Percentiles rank a stretch among this genome's conserved stretches.
Conservation (phyloP, 2,888 invertebrate species). For the Synanthedon andrenaeformis region DNA sequence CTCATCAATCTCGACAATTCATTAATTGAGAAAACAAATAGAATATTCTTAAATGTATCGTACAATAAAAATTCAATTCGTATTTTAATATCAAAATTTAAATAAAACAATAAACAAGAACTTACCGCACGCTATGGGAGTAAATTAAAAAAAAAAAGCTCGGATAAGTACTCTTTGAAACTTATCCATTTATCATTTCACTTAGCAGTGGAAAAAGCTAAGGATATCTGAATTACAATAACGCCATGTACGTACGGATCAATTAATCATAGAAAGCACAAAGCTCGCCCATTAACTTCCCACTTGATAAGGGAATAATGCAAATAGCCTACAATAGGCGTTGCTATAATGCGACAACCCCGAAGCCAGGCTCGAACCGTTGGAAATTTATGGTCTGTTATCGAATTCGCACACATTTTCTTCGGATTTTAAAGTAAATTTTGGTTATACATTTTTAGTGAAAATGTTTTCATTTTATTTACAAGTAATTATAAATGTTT, state of each 20-base stretch:
- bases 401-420: constrained; percentile 46
- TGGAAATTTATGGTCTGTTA: constrained; percentile 54
- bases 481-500: no score
- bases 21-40: no score
- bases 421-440: constrained; percentile 8
- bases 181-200: constrained; percentile 43
- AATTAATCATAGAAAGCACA: constrained; percentile 66
- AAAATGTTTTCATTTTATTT: neutral
- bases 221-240: constrained; percentile 65
- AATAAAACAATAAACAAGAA: no score
- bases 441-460: neutral
- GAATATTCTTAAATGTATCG: no score
- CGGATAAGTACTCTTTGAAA: constrained; percentile 6
- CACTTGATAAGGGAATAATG: constrained; percentile 67
- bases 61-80: no score
- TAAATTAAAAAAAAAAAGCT: neutral
- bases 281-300: constrained; percentile 66
- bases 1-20: no score
- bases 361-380: constrained; percentile 30
- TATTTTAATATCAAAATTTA: no score
- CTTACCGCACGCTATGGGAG: no score
- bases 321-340: constrained; percentile 53
- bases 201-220: constrained; percentile 49
- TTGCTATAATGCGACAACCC: constrained; percentile 51
- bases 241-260: constrained; percentile 51